A percentile compares a stretch with the other conserved stretches of the same genome.
Conservation (phyloP, 2,888 invertebrate genomes). For the Vandiemenella viatica region DNA sequence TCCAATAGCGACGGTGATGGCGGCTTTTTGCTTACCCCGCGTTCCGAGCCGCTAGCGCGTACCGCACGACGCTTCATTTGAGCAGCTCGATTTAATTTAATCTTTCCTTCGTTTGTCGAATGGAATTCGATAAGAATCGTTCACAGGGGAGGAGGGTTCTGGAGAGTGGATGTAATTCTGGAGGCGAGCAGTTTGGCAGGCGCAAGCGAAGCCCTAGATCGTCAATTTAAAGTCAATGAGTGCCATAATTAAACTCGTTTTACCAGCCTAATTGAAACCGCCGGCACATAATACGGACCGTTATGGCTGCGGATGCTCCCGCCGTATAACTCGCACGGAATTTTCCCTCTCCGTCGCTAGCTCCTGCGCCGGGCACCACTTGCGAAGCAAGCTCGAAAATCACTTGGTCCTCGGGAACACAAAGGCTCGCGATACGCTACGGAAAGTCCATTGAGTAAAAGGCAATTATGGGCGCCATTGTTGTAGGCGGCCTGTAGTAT, state of each 20-base stretch:
- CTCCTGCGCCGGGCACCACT: no score
- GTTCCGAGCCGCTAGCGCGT: no score
- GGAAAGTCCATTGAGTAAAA: slow-evolving; percentile 16
- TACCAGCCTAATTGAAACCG: slow-evolving; percentile 11
- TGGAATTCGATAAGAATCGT: slow-evolving; percentile 4
- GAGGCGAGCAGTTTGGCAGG: background rate
- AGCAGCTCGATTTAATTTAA: slow-evolving; percentile 2
- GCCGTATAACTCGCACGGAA: slow-evolving; percentile 12
- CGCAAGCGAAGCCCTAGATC: background rate
- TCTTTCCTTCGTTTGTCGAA: slow-evolving; percentile 2
- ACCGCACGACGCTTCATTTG: no score
- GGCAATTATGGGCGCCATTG: slow-evolving; percentile 16
- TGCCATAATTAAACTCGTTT: slow-evolving; percentile 10
- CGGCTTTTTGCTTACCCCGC: no score
- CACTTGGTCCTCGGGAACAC: slow-evolving; percentile 1
- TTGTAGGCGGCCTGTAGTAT: no score
- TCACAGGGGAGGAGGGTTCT: background rate
- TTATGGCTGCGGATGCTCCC: background rate
- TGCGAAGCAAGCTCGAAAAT: background rate
- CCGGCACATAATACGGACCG: slow-evolving; percentile 4
- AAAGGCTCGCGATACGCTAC: slow-evolving; percentile 6
- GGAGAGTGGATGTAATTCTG: background rate
- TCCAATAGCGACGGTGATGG: no score
- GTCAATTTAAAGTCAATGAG: slow-evolving; percentile 9
- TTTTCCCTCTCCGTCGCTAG: slow-evolving; percentile 7